These are phyloP conservation scores for Trichonephila inaurata DNA, from an alignment of 1,140 invertebrate genomes.

Conservation along the genomic window DNA sequence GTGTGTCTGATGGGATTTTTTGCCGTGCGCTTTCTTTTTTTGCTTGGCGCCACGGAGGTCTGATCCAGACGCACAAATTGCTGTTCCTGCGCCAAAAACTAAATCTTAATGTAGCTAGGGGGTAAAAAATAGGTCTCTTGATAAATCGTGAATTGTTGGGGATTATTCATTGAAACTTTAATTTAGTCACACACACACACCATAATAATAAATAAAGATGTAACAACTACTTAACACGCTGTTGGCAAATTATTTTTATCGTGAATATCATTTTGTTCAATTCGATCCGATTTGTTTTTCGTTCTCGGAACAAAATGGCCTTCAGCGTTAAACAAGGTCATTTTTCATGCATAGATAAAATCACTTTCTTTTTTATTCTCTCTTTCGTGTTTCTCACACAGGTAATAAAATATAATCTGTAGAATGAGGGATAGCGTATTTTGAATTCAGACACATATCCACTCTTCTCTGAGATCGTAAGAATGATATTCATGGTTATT, in stretches of 20 bases:
- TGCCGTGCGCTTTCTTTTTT: background rate
- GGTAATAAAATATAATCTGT: background rate
- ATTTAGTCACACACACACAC: background rate
- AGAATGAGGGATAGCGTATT: background rate
- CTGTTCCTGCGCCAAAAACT: background rate
- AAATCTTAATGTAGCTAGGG: background rate
- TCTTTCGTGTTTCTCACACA: background rate
- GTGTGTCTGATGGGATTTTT: background rate
- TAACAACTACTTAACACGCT: background rate
- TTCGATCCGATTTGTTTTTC: background rate
- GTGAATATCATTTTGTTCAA: background rate
- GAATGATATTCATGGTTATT: too few species aligned
- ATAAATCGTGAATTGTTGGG: background rate
- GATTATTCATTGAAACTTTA: background rate
- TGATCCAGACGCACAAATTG: constrained; percentile 11
- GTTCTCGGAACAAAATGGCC: background rate
- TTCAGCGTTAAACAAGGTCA: background rate
- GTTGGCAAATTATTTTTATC: background rate
- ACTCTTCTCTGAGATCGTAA: too few species aligned
- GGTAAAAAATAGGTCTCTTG: background rate
- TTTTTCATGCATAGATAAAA: constrained; percentile 8
- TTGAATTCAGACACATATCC: too few species aligned
- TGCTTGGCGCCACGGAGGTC: background rate
- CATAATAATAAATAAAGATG: background rate
- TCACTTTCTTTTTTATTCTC: background rate